A percentile compares a stretch with the other conserved stretches of the same genome.
Evolutionary conservation across 2,888 invertebrate genomes (phyloP).

Genomic region (Drosophila merina): DNA sequence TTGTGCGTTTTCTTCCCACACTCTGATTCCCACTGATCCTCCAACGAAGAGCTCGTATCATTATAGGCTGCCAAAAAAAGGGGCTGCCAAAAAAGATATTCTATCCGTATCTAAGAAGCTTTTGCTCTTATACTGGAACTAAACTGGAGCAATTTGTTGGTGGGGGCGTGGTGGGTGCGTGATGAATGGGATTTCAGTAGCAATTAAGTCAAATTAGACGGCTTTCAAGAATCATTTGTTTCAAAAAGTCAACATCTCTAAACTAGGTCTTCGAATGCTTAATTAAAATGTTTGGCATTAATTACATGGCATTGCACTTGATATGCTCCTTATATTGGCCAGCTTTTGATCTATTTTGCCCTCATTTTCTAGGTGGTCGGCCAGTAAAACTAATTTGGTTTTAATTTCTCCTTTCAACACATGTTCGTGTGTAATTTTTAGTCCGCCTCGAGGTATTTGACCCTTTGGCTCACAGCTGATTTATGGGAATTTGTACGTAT

Average conservation of each 20-base stretch:
- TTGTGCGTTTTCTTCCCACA: constrained; percentile 59
- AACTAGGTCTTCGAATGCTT: neutral
- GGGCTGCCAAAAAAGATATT: constrained; percentile 7
- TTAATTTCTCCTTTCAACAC: constrained; percentile 78
- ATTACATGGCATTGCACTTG: constrained; percentile 1
- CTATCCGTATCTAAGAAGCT: constrained; percentile 46
- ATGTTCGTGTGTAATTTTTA: constrained; percentile 74
- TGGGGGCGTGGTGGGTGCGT: constrained; percentile 22
- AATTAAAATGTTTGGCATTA: too few relatives aligned
- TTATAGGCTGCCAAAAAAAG: constrained; percentile 14
- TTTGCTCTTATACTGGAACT: constrained; percentile 35
- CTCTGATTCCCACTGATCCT: constrained; percentile 66
- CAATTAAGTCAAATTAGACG: constrained; percentile 26
- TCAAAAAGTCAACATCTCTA: neutral
- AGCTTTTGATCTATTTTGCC: constrained; percentile 16
- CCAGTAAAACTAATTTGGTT: constrained; percentile 75
- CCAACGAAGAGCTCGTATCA: constrained; percentile 35
- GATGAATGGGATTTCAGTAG: constrained; percentile 45
- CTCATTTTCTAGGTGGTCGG: constrained; percentile 22
- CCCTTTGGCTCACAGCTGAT: constrained; percentile 80
- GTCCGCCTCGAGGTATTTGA: constrained; percentile 74
- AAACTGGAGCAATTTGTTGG: constrained; percentile 43
- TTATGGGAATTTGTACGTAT: constrained; percentile 76
- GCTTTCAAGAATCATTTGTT: neutral
- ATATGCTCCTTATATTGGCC: neutral